Evolutionary conservation across 1,140 invertebrate species (phyloP).

Genomic region (Diorhabda elongata): DNA sequence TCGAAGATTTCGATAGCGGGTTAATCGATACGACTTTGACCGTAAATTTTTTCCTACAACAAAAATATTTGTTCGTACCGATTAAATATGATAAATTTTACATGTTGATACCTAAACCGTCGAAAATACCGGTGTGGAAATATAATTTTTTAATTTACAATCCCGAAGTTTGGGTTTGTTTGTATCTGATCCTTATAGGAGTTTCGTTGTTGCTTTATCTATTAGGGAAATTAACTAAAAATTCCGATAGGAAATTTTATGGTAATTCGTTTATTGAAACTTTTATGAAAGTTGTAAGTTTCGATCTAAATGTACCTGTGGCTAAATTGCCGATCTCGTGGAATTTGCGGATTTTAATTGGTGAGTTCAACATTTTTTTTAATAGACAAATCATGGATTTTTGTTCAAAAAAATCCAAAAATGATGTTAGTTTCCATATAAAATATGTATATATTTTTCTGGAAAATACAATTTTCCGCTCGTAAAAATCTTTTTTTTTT

Average conservation of each 20-base stretch:
- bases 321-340: neutral
- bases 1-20: neutral
- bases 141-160: neutral
- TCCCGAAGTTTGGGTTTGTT: neutral
- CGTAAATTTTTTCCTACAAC: neutral
- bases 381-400: too few species aligned
- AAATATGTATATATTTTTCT: too few species aligned
- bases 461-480: too few species aligned
- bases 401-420: too few species aligned
- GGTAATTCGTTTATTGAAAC: neutral
- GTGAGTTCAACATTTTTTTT: neutral
- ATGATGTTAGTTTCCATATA: too few species aligned
- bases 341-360: neutral
- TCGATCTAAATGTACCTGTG: neutral
- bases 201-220: neutral
- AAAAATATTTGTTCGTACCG: neutral
- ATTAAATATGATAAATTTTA: neutral
- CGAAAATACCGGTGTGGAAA: neutral
- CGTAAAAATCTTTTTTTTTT: too few species aligned
- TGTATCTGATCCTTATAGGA: neutral
- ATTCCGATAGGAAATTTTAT: neutral
- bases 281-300: neutral
- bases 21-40: neutral
- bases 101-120: neutral
- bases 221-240: neutral